Evolutionary conservation across 2,113 vertebrate genomes (phyloP).

Genomic region (Proteles cristata): DNA sequence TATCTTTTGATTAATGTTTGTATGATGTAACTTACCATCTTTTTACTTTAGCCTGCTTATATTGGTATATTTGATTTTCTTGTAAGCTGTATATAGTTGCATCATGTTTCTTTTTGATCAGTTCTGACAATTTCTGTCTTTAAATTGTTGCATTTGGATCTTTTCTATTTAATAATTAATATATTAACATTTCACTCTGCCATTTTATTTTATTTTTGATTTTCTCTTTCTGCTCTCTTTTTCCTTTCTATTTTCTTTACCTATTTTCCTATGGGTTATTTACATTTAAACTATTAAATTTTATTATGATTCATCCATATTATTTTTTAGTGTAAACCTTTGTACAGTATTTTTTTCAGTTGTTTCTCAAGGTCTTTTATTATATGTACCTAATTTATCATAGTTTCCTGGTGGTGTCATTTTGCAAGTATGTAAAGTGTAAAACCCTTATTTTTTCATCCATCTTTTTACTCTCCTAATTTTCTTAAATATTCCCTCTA

Average conservation of each 20-base stretch:
- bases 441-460: neutral
- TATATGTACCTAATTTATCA: neutral
- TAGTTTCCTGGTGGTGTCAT: neutral
- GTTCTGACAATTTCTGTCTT: neutral
- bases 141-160: neutral
- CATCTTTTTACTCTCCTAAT: neutral
- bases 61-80: neutral
- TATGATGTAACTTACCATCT: neutral
- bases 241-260: neutral
- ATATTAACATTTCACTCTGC: neutral
- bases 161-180: neutral
- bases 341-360: neutral
- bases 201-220: neutral
- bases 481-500: neutral
- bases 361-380: neutral
- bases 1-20: neutral
- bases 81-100: neutral
- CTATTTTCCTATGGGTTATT: neutral
- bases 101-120: neutral
- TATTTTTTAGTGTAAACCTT: neutral
- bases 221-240: neutral
- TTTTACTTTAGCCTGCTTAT: neutral
- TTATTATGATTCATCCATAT: neutral
- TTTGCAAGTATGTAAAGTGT: neutral
- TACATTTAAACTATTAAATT: neutral